These are phyloP conservation scores for Drosophila formosana DNA, from an alignment of 2,888 invertebrate species.

Conservation along the genomic window DNA sequence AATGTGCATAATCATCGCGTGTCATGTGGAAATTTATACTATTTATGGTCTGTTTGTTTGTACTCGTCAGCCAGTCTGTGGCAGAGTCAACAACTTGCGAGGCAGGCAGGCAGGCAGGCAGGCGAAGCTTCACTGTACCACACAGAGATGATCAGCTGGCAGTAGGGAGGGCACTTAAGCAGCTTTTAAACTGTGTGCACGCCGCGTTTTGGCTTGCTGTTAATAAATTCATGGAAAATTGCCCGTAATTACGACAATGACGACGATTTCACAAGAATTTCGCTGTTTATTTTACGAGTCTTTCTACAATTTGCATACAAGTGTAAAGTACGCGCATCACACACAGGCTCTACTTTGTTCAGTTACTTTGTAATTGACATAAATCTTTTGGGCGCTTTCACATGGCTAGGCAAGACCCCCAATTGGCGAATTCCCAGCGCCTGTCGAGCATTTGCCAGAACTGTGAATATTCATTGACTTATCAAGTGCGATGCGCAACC, in stretches of 20 bases:
- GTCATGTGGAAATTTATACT: slow-evolving; percentile 81
- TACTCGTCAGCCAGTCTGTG: slow-evolving; percentile 27
- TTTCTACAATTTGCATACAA: slow-evolving; percentile 65
- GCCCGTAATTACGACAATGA: slow-evolving; percentile 69
- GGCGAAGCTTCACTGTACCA: neutral
- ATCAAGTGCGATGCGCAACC: slow-evolving; percentile 55
- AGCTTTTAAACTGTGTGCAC: slow-evolving; percentile 56
- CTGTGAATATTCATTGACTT: slow-evolving; percentile 70
- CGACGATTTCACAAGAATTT: slow-evolving; percentile 74
- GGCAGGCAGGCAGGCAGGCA: slow-evolving; percentile 5
- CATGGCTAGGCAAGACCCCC: slow-evolving; percentile 48
- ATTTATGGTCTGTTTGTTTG: slow-evolving; percentile 77
- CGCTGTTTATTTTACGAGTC: slow-evolving; percentile 22
- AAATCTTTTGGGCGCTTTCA: slow-evolving; percentile 50
- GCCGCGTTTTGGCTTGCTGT: slow-evolving; percentile 41
- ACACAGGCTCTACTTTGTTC: neutral
- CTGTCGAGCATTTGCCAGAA: slow-evolving; percentile 23
- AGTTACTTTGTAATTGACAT: slow-evolving; percentile 52
- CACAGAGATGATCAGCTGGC: slow-evolving; percentile 10
- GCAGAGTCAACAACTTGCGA: neutral
- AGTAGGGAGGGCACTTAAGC: slow-evolving; percentile 55
- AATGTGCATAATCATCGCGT: slow-evolving; percentile 81
- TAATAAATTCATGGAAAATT: slow-evolving; percentile 81
- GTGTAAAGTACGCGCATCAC: neutral
- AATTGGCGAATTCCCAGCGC: slow-evolving; percentile 62